A percentile compares a stretch with the other conserved stretches of the same genome.
Conservation (phyloP, 2,797 vertebrate genomes). For the Schizothorax lantsangensis region DNA sequence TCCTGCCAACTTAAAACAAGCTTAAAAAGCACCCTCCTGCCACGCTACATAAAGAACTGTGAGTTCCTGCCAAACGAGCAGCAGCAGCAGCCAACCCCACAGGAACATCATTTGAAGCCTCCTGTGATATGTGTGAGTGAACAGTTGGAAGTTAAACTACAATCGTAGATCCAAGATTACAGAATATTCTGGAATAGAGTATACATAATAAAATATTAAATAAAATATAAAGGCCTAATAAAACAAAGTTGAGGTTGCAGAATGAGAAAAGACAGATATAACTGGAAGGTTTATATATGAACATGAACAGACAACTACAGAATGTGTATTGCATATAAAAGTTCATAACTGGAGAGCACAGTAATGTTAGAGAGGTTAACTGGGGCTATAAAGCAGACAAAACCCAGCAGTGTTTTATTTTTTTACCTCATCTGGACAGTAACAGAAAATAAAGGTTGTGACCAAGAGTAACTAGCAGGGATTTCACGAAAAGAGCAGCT, state of each 20-base stretch:
- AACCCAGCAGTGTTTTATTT: not conserved
- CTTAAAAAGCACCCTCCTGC: constrained; percentile 38
- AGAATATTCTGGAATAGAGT: constrained; percentile 21
- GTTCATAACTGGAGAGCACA: not conserved
- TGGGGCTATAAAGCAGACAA: constrained; percentile 13
- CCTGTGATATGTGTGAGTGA: constrained; percentile 8
- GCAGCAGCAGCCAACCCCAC: constrained; percentile 7
- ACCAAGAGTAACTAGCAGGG: constrained; percentile 40
- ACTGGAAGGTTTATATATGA: not conserved
- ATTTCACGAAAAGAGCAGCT: constrained; percentile 24
- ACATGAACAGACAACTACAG: constrained; percentile 3
- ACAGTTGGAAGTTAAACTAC: not conserved
- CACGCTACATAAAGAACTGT: constrained; percentile 43
- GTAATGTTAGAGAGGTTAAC: constrained; percentile 19
- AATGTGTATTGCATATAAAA: constrained; percentile 8
- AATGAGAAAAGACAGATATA: constrained; percentile 35
- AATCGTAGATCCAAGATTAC: constrained; percentile 33
- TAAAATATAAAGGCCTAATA: constrained; percentile 15
- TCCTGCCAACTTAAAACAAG: constrained; percentile 36
- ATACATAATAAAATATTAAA: constrained; percentile 13
- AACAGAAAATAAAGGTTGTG: constrained; percentile 43
- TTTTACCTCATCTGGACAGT: constrained; percentile 39
- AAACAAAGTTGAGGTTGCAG: not conserved
- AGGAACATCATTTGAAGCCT: constrained; percentile 12
- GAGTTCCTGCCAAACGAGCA: constrained; percentile 30